Base-by-base conservation (phyloP, 1,140 invertebrate species). In the Propsilocerus akamusi region DNA sequence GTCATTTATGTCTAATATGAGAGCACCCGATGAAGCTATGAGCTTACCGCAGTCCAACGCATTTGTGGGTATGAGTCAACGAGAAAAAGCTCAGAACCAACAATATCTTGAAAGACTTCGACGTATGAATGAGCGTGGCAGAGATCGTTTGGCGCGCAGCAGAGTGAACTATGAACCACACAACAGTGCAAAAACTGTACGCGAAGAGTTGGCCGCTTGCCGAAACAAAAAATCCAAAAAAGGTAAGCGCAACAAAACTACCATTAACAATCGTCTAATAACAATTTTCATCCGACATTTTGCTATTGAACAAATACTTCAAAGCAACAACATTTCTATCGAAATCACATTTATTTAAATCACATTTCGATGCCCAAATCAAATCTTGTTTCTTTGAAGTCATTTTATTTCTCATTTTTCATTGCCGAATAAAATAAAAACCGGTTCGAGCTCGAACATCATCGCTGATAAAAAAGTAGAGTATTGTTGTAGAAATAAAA, bases 371-470 rank as follows among this genome's bases (percentile, higher is more conserved):
- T 41, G 10, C n/a, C n/a, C 17, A 41, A 14, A 41, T 41, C 14
- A 41, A 41, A 41, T 41, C 22, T 41, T 41, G 17, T 41, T 41
- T 20, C 22, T 41, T 41, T 41, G 34, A 41, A 41, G 34, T 41
- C 34, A 41, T 41, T 41, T 41, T 20, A 41, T 20, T 41, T 41
- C 34, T 41, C 34, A 41, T 41, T 41, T 41, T 41, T 41, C 14
- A 17, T 17, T 37, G n/a, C n/a, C 14, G 34, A 20, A 30, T 3
- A 6, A n/a, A 3, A 30, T 30, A 6, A 30, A 30, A 11, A 11
- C 34, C 22, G 34, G 34, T 41, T 20, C 17, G 14, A 20, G 14
- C 34, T n/a, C 34, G 22, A 20, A 41, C n/a, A n/a, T n/a, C n/a
- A 41, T 14, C 34, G 22, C 22, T 41, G 34, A 41, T 41, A 41